These are phyloP conservation scores for Hydraecia micacea DNA, from an alignment of 2,888 invertebrate species.

Conservation along the genomic window DNA sequence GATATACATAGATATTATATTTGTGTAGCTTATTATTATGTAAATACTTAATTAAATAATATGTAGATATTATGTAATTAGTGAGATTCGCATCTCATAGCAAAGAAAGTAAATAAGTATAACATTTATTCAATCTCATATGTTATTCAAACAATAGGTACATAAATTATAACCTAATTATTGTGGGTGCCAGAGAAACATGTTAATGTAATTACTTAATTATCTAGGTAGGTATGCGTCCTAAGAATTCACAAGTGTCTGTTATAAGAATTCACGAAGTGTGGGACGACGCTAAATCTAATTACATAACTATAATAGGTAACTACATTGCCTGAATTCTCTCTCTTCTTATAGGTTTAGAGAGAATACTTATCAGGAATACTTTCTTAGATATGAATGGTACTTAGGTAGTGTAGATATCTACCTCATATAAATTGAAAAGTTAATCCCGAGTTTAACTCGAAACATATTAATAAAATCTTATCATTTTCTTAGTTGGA, in stretches of 20 bases:
- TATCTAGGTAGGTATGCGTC: not conserved
- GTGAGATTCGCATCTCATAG: not conserved
- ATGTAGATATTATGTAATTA: not conserved
- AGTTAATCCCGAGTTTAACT: not conserved
- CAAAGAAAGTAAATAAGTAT: not conserved
- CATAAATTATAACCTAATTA: not conserved
- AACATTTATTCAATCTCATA: not conserved
- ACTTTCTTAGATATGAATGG: not conserved
- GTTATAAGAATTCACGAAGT: not conserved
- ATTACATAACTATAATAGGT: not conserved
- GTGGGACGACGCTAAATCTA: not conserved
- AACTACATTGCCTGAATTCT: not conserved
- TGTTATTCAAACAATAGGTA: not conserved
- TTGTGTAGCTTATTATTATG: too few relatives aligned
- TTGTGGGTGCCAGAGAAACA: not conserved
- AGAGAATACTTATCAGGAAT: not conserved
- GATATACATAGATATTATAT: too few relatives aligned
- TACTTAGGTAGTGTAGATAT: not conserved
- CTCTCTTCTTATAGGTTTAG: not conserved
- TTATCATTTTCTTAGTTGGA: conserved; percentile 9
- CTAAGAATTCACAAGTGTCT: not conserved
- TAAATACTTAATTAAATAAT: too few relatives aligned
- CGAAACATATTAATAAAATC: not conserved
- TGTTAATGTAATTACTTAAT: not conserved
- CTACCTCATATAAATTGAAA: not conserved